These are phyloP conservation scores for Macrosoma leucophasiata DNA, from an alignment of 2,888 invertebrate species.

Conservation along the genomic window DNA sequence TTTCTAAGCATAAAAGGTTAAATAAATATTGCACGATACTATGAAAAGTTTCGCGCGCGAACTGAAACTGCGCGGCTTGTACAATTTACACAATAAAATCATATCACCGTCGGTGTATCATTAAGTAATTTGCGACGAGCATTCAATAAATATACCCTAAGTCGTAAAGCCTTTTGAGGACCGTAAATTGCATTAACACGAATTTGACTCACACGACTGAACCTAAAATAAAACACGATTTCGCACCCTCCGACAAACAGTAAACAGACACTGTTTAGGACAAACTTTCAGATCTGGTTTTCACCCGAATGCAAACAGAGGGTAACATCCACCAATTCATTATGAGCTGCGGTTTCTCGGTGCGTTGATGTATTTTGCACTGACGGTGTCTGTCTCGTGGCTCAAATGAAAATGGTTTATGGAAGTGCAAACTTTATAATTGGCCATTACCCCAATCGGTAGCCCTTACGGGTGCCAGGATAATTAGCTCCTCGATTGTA, in stretches of 20 bases:
- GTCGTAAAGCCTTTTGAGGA: too few species aligned
- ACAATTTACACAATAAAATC: too few species aligned
- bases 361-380: constrained; percentile 5
- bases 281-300: constrained; percentile 62
- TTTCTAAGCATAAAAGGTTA: too few species aligned
- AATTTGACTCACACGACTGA: too few species aligned
- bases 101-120: too few species aligned
- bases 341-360: constrained; percentile 8
- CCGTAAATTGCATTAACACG: too few species aligned
- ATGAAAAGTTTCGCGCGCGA: too few species aligned
- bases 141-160: too few species aligned
- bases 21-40: too few species aligned
- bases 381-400: constrained; percentile 18
- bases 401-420: constrained; percentile 36
- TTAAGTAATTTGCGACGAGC: too few species aligned
- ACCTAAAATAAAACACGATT: constrained; percentile 39
- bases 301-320: constrained; percentile 54
- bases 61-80: too few species aligned
- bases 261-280: constrained; percentile 47
- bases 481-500: constrained; percentile 61
- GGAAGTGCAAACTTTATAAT: constrained; percentile 63
- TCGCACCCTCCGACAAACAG: constrained; percentile 37
- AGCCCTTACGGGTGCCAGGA: constrained; percentile 39
- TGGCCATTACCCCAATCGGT: constrained; percentile 60
- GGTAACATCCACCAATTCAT: constrained; percentile 25